Evolutionary conservation across 2,888 invertebrate species (phyloP).

Genomic region (Cacoxenus indagator): DNA sequence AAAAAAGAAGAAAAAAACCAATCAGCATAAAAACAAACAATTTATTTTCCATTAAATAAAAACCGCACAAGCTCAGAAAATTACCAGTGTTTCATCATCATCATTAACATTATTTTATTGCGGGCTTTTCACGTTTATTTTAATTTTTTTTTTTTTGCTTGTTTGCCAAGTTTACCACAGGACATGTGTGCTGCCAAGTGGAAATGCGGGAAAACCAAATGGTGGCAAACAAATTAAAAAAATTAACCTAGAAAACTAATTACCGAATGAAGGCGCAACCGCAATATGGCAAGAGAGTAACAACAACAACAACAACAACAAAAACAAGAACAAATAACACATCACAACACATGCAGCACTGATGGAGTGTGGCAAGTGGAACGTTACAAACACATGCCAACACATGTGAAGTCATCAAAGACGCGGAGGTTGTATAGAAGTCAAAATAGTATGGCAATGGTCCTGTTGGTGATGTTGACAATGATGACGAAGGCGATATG

Average conservation of each 20-base stretch:
- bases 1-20: background rate
- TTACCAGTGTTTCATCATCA: background rate
- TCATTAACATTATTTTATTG: background rate
- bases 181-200: too few species aligned
- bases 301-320: conserved; percentile 17
- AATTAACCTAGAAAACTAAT: conserved; percentile 66
- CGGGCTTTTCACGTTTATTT: background rate
- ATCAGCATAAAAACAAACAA: conserved; percentile 3
- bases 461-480: background rate
- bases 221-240: conserved; percentile 47
- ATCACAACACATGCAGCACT: background rate
- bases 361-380: too few species aligned
- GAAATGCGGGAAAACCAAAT: conserved; percentile 29
- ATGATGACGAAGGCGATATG: background rate
- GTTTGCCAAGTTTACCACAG: conserved; percentile 11
- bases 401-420: background rate
- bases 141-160: background rate
- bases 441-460: background rate
- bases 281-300: background rate
- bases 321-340: conserved; percentile 9
- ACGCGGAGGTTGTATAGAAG: background rate
- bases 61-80: background rate
- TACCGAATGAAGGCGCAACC: conserved; percentile 46
- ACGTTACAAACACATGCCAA: too few species aligned
- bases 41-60: conserved; percentile 8